phyloP scores from a whole-genome alignment of 2,113 vertebrate genomes.

The Benitochromis conjunctus region DNA sequence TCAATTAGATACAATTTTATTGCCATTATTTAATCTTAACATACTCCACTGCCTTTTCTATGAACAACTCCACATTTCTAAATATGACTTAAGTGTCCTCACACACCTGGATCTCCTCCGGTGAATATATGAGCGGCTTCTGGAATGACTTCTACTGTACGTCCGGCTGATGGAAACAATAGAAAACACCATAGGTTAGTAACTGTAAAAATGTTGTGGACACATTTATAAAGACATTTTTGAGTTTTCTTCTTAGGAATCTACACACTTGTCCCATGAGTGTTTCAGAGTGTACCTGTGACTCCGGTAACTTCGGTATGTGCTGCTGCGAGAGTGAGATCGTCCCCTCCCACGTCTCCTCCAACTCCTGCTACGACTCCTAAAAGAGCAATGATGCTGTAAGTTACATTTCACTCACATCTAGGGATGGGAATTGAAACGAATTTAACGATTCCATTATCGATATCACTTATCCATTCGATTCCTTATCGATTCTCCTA shows the following conservation, averaged over 20 bases:
- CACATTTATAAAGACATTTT: neutral
- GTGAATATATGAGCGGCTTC: conserved; percentile 81
- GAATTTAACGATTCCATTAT: neutral
- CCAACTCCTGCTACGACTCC: conserved; percentile 87
- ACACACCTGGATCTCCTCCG: conserved; percentile 86
- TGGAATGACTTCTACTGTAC: conserved; percentile 88
- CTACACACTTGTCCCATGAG: neutral
- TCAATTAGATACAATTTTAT: neutral
- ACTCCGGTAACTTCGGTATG: conserved; percentile 85
- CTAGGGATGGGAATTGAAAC: neutral
- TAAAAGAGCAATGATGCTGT: neutral
- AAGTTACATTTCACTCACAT: neutral
- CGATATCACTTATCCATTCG: neutral
- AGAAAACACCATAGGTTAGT: neutral
- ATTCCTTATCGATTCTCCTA: neutral
- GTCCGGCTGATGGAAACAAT: conserved; percentile 65
- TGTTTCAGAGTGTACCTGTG: conserved; percentile 64
- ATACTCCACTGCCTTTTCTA: neutral
- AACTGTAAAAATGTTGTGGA: neutral
- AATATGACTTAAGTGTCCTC: neutral
- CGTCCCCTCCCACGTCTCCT: conserved; percentile 79
- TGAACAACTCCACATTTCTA: neutral
- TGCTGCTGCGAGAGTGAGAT: conserved; percentile 84
- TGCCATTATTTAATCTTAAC: neutral
- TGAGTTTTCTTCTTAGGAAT: neutral